Percentiles rank a stretch among this genome's conserved stretches.
Conservation (phyloP, 64 coral and sea anemone genomes). For the Hydrozoanthus tunicans region DNA sequence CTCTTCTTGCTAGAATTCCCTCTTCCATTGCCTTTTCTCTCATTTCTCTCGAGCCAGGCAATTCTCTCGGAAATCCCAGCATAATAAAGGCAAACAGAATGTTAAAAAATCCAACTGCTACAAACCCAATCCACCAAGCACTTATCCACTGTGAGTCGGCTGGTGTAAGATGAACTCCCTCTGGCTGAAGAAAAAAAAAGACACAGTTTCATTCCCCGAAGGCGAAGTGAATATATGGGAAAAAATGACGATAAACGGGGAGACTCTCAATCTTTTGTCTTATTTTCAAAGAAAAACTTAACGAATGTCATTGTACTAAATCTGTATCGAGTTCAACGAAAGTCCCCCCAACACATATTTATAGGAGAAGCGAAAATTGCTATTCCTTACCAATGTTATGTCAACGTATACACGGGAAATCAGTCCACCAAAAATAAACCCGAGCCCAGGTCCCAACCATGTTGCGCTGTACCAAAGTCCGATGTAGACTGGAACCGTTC, state of each 20-base stretch:
- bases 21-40: background rate
- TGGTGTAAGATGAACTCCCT: background rate
- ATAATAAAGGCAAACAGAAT: background rate
- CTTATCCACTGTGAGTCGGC: constrained; percentile 15
- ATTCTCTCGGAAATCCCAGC: background rate
- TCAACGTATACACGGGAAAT: constrained; percentile 60
- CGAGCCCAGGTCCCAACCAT: constrained; percentile 72
- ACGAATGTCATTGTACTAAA: too few relatives aligned
- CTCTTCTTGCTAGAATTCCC: background rate
- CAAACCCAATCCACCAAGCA: constrained; percentile 25
- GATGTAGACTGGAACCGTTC: constrained; percentile 65
- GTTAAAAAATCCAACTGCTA: background rate
- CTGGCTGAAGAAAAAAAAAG: constrained; percentile 16
- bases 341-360: too few relatives aligned
- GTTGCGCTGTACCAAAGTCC: constrained; percentile 59
- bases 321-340: too few relatives aligned
- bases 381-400: constrained; percentile 36
- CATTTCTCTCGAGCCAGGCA: background rate
- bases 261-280: too few relatives aligned
- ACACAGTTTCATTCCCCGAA: background rate
- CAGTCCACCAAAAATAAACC: constrained; percentile 58
- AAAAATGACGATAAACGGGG: too few relatives aligned
- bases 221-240: too few relatives aligned
- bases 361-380: too few relatives aligned
- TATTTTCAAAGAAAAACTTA: too few relatives aligned